Evolutionary conservation across 1,140 invertebrate genomes (phyloP), one percentile per base, ranked within the genome.

Genomic region (Cyclina sinensis): DNA sequence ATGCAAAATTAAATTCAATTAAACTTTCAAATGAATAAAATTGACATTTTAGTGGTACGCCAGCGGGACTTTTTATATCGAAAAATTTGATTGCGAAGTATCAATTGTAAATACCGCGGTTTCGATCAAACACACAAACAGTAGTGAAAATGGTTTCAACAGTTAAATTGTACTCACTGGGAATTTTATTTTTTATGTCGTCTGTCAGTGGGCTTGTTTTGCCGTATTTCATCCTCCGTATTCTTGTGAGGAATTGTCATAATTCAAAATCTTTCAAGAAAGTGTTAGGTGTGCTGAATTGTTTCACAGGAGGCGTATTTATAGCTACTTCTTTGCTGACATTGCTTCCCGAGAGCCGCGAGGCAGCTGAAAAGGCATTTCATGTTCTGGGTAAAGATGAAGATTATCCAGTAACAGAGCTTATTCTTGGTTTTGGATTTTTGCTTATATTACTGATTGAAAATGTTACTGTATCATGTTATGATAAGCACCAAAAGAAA

Each of bases 241-340:
- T 27, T 35, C 39, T 87, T 1, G 24, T 37, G 9, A 43, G 24
- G 14, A 78, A 37, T 43, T 32, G 37, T 27, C 27, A 37, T 2
- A 14, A 24, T 37, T 48, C 57, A 30, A 27, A 65, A 11, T n/a
- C n/a, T 14, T 83, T 83, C 30, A 59, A 65, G 27, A 68, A 48
- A 39, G 62, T 83, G 24, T 30, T 86, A 27, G 51, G 65, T n/a
- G 82, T 85, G 35, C 65, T 93, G 0, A 94, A 93, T 83, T 93
- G 96, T 90, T 96, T 96, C 90, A 96, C 96, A 51, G 96, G 96
- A 16, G 96, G 96, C 24, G 96, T 97, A 46, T 97, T 97, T 89
- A 92, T 97, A 21, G 96, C 93, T 11, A 96, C 96, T n/a, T 96
- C 96, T 73, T 93, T 96, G 16, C 91, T 97, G 0, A 95, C 96